These are phyloP conservation scores for Dinoponera quadriceps DNA, from an alignment of 1,140 invertebrate species.

Conservation along the genomic window DNA sequence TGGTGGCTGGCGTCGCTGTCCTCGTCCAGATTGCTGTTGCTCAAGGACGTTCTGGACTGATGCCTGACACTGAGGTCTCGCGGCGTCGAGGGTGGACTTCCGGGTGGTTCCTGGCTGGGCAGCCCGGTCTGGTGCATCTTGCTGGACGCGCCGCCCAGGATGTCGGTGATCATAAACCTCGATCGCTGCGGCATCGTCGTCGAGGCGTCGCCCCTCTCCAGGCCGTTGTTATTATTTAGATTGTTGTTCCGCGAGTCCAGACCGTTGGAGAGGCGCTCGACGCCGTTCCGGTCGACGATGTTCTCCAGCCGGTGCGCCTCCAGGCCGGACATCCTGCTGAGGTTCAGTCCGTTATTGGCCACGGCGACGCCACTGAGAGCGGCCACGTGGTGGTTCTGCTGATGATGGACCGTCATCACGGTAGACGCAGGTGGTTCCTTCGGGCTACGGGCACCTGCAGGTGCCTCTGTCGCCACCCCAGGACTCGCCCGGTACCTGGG, in stretches of 20 bases:
- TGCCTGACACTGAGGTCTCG: slow-evolving; percentile 83
- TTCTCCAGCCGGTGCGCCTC: slow-evolving; percentile 80
- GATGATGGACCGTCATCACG: slow-evolving; percentile 85
- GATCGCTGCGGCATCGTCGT: slow-evolving; percentile 89
- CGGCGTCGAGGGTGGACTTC: slow-evolving; percentile 82
- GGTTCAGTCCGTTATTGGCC: slow-evolving; percentile 80
- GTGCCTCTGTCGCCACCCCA: slow-evolving; percentile 82
- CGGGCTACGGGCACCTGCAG: slow-evolving; percentile 80
- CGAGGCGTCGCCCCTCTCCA: slow-evolving; percentile 75
- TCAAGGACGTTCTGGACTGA: slow-evolving; percentile 77
- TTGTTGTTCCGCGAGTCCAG: slow-evolving; percentile 74
- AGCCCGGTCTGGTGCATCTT: slow-evolving; percentile 76
- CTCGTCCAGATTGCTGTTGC: slow-evolving; percentile 82
- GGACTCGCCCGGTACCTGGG: slow-evolving; percentile 81
- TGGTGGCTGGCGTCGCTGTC: slow-evolving; percentile 84
- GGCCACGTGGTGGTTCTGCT: slow-evolving; percentile 84
- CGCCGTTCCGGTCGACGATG: slow-evolving; percentile 76
- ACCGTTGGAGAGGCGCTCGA: slow-evolving; percentile 79
- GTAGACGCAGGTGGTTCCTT: slow-evolving; percentile 74
- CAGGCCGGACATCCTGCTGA: slow-evolving; percentile 81
- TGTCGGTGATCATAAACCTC: slow-evolving; percentile 93
- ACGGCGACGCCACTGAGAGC: slow-evolving; percentile 83
- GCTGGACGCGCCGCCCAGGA: slow-evolving; percentile 87
- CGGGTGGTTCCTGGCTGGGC: slow-evolving; percentile 81
- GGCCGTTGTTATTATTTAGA: slow-evolving; percentile 64